Evolutionary conservation across 2,797 vertebrate species (phyloP), one percentile per base, ranked within the genome.

Genomic region (Enteromius unitaeniatus): DNA sequence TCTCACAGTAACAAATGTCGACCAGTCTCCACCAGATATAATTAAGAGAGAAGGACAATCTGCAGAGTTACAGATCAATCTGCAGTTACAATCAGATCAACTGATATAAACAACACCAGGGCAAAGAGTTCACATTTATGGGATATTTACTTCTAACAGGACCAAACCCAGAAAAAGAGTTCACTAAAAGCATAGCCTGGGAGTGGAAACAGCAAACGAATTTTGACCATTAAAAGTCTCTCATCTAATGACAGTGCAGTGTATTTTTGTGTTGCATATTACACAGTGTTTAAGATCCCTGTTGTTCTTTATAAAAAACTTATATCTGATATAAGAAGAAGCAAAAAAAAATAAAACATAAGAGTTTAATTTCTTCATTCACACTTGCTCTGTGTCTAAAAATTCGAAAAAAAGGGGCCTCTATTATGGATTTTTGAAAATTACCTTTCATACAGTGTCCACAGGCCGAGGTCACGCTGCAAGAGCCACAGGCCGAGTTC

Each of bases 101-200:
- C 72, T 90, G 87, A 86, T 90, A 67, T 72, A 69, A 58, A 78
- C 87, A 85, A 83, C 84, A 62, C 0, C 88, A 85, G 34, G 88
- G 82, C 15, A 8, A 0, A 17, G 0, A 28, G 58, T 17, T 51
- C 58, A 88, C 74, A 26, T 91, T 13, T 7, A 92, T 8, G 21
- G 88, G 6, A 88, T 58, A 21, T 83, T 88, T 62, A 0, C 7
- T 31, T 51, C 1, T 51, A 69, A 60, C 85, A 34, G 19, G 0
- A 0, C 0, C 0, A 0, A 0, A 0, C 31, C 0, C 0, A 70
- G 73, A 76, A 76, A 76, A 58, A 9, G 51, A 40, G 11, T 58
- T 76, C 6, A 0, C 0, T 58, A 0, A 23, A 0, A 67, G 21
- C 4, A 67, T 67, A 37, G 37, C 45, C 19, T 74, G 83, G 83